These are phyloP conservation scores for Calyptommatus sinebrachiatus DNA, from an alignment of 2,113 vertebrate species.

Conservation along the genomic window DNA sequence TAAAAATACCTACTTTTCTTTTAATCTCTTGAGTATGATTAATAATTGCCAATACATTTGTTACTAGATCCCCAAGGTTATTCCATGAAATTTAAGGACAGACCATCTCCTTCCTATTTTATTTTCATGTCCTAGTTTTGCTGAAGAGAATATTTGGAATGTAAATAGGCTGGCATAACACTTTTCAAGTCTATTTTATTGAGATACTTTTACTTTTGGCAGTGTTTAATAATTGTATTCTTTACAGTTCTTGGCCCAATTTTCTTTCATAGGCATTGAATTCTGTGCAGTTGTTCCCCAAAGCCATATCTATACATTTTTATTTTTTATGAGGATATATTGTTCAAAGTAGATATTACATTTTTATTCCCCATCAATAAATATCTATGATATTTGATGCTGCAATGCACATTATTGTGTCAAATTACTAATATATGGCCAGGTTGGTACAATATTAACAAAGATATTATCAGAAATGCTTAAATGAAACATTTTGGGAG, in stretches of 20 bases:
- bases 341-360: slow-evolving; percentile 53
- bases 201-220: slow-evolving; percentile 17
- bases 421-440: slow-evolving; percentile 56
- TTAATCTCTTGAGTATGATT: no score
- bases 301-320: slow-evolving; percentile 68
- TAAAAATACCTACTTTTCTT: no score
- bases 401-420: slow-evolving; percentile 48
- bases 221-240: slow-evolving; percentile 55
- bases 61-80: no score
- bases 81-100: neutral
- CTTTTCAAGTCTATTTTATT: slow-evolving; percentile 42
- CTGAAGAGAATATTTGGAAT: slow-evolving; percentile 41
- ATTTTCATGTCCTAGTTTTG: slow-evolving; percentile 16
- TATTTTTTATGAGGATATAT: slow-evolving; percentile 68
- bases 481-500: slow-evolving; percentile 55
- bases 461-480: slow-evolving; percentile 57
- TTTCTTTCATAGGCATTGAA: slow-evolving; percentile 36
- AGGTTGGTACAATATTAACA: slow-evolving; percentile 55
- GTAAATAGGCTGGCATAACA: slow-evolving; percentile 51
- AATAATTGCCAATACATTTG: no score
- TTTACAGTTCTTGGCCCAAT: slow-evolving; percentile 54
- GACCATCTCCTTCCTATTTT: slow-evolving; percentile 12
- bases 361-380: slow-evolving; percentile 63
- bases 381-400: slow-evolving; percentile 45
- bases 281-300: slow-evolving; percentile 58